phyloP scores from a whole-genome alignment of 1,140 invertebrate species.

The Procambarus clarkii region DNA sequence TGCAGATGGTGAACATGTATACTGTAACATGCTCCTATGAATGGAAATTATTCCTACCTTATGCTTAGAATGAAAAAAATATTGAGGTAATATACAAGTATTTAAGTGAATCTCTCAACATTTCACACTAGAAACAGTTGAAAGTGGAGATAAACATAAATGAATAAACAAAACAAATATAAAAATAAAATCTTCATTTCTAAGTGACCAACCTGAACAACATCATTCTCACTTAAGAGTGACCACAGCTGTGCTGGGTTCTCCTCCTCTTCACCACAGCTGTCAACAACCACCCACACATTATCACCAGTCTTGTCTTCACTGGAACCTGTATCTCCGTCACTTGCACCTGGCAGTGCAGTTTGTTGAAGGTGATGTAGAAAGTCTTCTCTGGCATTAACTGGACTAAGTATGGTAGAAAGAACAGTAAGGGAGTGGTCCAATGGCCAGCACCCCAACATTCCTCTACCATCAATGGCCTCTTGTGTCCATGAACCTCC shows the following conservation, averaged over 20 bases:
- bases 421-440: conserved; percentile 76
- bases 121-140: not conserved
- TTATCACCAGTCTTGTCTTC: conserved; percentile 18
- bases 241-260: conserved; percentile 53
- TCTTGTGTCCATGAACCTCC: conserved; percentile 36
- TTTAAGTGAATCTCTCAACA: no score
- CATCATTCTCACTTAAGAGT: conserved; percentile 56
- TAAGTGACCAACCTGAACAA: conserved; percentile 38
- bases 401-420: conserved; percentile 71
- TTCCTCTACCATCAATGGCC: conserved; percentile 10
- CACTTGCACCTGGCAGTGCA: conserved; percentile 78
- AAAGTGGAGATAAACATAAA: not conserved
- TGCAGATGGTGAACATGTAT: no score
- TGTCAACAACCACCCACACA: conserved; percentile 64
- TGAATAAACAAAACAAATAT: not conserved
- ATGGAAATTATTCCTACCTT: no score
- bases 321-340: conserved; percentile 56
- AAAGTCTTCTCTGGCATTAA: conserved; percentile 75
- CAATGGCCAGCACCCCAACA: conserved; percentile 67
- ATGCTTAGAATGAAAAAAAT: no score
- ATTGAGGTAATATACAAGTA: no score
- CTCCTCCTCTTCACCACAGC: conserved; percentile 61
- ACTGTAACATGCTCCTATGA: no score
- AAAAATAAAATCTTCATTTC: no score
- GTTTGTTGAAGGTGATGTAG: conserved; percentile 78